A percentile compares a stretch with the other conserved stretches of the same genome.
These are phyloP conservation scores for Calliphora vicina DNA, from an alignment of 1,140 invertebrate genomes.

Conservation along the genomic window DNA sequence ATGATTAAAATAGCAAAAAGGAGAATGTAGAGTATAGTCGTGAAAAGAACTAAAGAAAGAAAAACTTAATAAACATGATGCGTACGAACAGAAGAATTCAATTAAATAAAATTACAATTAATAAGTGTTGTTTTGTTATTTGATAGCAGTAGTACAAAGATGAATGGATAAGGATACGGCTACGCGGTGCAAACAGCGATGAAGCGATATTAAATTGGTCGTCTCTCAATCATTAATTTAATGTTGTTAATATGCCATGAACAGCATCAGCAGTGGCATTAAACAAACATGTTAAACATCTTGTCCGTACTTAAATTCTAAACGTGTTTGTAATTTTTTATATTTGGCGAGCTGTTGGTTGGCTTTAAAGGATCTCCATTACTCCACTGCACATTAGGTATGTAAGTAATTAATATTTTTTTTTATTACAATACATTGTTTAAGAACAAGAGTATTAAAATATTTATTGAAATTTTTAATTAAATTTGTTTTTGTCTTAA, in stretches of 20 bases:
- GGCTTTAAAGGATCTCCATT: no score
- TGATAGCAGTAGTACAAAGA: background rate
- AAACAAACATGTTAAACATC: background rate
- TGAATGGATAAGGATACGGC: background rate
- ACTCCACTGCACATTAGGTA: background rate
- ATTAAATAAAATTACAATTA: constrained; percentile 15
- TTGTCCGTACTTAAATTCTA: background rate
- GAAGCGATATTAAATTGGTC: background rate
- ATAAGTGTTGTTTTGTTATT: background rate
- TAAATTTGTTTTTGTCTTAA: no score
- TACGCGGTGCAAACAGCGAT: background rate
- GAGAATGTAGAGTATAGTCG: background rate
- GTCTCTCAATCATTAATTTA: background rate
- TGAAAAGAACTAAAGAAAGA: no score
- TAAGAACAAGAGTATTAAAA: background rate
- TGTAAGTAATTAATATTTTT: background rate
- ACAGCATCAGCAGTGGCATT: background rate
- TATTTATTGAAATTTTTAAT: no score
- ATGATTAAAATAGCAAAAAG: background rate
- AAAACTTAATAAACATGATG: constrained; percentile 11
- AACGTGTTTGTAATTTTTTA: constrained; percentile 15
- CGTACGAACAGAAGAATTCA: background rate
- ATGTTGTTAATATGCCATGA: constrained; percentile 10
- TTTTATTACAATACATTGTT: background rate
- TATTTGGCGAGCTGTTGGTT: background rate